Conservation (phyloP, 2,797 vertebrate species). For the Odontamblyopus rebecca region DNA sequence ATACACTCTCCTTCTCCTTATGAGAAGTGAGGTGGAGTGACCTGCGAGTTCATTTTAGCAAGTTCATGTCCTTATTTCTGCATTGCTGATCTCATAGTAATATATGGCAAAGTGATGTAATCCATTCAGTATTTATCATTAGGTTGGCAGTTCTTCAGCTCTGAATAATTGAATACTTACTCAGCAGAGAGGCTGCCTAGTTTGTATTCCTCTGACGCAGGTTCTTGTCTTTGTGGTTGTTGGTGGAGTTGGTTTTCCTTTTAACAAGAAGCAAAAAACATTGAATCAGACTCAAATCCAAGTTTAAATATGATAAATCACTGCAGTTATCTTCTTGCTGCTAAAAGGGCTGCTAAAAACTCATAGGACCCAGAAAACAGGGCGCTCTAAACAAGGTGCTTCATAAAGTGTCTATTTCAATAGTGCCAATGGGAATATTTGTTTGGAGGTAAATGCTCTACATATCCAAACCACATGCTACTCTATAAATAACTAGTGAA, state of each 20-base stretch:
- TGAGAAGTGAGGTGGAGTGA: not conserved
- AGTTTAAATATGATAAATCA: conserved; percentile 5
- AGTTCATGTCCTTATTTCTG: not conserved
- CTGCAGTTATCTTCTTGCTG: not conserved
- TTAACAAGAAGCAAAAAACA: conserved; percentile 27
- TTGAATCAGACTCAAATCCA: conserved; percentile 27
- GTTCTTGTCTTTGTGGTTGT: conserved; percentile 99
- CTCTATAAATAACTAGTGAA: not conserved
- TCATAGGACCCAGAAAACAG: not conserved
- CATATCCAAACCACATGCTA: not conserved
- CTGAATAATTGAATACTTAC: conserved; percentile 69
- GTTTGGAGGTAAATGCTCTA: too few relatives aligned
- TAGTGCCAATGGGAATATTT: too few relatives aligned
- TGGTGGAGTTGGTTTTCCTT: conserved; percentile 99
- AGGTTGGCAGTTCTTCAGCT: conserved; percentile 14
- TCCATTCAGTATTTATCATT: conserved; percentile 33
- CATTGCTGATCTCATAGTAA: conserved; percentile 17
- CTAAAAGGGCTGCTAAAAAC: not conserved
- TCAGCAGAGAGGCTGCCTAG: conserved; percentile 76
- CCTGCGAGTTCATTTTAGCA: not conserved
- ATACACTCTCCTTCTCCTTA: not conserved
- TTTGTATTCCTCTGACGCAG: conserved; percentile 99
- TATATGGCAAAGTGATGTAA: conserved; percentile 26
- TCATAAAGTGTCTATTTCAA: too few relatives aligned
- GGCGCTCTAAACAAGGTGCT: too few relatives aligned